Conservation (phyloP, 2,888 invertebrate genomes). For the Pachliopta kotzebuea region DNA sequence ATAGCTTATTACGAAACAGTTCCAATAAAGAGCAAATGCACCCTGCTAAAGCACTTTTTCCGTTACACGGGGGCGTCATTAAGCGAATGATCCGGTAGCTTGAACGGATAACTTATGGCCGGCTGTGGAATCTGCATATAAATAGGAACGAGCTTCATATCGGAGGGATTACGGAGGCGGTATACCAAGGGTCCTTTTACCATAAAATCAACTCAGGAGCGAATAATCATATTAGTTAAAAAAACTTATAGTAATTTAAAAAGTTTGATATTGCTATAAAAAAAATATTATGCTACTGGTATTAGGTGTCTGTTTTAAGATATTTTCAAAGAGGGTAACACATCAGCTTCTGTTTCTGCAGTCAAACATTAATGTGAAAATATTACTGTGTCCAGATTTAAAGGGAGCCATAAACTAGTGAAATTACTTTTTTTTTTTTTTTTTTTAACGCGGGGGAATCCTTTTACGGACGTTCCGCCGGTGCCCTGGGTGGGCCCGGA, state of each 20-base stretch:
- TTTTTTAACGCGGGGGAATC: too few species aligned
- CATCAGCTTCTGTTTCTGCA: too few species aligned
- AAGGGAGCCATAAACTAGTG: too few species aligned
- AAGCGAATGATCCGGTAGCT: constrained; percentile 71
- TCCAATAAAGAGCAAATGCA: constrained; percentile 51
- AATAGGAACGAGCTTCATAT: constrained; percentile 67
- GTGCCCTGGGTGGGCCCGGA: too few species aligned
- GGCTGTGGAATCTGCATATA: constrained; percentile 77
- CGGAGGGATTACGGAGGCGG: constrained; percentile 48
- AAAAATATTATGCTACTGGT: too few species aligned
- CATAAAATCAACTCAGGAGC: constrained; percentile 17
- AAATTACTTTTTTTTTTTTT: too few species aligned
- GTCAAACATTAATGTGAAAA: too few species aligned
- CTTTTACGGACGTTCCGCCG: too few species aligned
- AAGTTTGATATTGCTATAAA: background rate
- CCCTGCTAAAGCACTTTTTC: constrained; percentile 58
- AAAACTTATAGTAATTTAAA: background rate
- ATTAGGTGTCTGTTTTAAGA: too few species aligned
- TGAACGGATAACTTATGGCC: constrained; percentile 76
- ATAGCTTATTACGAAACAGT: constrained; percentile 52
- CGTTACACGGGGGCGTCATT: constrained; percentile 70
- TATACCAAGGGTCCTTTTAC: constrained; percentile 29
- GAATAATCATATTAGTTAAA: constrained; percentile 4
- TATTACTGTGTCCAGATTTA: too few species aligned
- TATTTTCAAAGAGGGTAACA: too few species aligned